A percentile compares a stretch with the other conserved stretches of the same genome.
Evolutionary conservation across 1,140 invertebrate species (phyloP).

Genomic region (Parapsyche elsis): DNA sequence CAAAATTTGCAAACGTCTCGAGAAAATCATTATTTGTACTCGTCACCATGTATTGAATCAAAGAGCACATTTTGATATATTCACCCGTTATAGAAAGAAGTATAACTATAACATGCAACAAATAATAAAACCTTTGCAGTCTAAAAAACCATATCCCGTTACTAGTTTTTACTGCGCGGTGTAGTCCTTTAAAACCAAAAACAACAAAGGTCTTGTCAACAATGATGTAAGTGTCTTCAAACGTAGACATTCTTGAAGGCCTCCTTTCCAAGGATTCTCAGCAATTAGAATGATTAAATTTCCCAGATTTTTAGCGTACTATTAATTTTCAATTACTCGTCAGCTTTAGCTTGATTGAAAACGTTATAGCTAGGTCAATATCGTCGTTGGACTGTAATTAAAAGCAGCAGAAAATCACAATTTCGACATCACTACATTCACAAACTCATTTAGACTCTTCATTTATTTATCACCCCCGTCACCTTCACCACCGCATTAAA

Average conservation of each 20-base stretch:
- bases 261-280: too few relatives aligned
- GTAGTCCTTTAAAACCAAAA: constrained; percentile 40
- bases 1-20: neutral
- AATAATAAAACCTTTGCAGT: constrained; percentile 39
- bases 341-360: too few relatives aligned
- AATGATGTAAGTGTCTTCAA: constrained; percentile 41
- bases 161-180: constrained; percentile 32
- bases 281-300: too few relatives aligned
- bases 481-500: too few relatives aligned
- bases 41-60: constrained; percentile 32
- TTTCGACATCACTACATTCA: too few relatives aligned
- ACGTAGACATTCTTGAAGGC: neutral
- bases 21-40: neutral
- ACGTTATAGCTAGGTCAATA: too few relatives aligned
- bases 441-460: too few relatives aligned
- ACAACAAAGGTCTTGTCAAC: constrained; percentile 47
- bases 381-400: too few relatives aligned
- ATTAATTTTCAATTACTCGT: too few relatives aligned
- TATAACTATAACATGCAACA: constrained; percentile 34
- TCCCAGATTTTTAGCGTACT: too few relatives aligned
- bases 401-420: too few relatives aligned
- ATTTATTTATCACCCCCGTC: too few relatives aligned
- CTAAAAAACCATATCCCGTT: neutral
- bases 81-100: constrained; percentile 22
- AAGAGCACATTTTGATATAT: neutral